These are phyloP conservation scores for Argyresthia goedartella DNA, from an alignment of 2,888 invertebrate genomes.

Conservation along the genomic window DNA sequence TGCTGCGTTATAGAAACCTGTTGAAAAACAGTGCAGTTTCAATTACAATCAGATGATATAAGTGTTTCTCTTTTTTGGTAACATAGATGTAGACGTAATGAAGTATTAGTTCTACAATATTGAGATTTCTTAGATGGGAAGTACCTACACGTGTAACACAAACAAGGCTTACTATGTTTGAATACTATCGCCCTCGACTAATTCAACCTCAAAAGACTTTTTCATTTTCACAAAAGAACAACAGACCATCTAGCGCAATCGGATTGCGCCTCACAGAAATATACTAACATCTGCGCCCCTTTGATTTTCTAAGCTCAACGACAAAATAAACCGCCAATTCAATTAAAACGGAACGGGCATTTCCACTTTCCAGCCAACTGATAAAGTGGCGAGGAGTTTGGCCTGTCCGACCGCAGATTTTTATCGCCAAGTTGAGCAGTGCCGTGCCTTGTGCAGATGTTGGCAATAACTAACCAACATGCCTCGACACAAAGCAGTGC, in stretches of 20 bases:
- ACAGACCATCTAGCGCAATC: neutral
- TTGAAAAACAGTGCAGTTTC: neutral
- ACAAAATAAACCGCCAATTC: neutral
- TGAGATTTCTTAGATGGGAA: too few relatives aligned
- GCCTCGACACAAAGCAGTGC: neutral
- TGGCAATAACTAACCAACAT: neutral
- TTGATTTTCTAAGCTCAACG: neutral
- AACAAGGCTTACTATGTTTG: too few relatives aligned
- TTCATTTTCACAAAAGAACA: neutral
- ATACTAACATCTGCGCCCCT: neutral
- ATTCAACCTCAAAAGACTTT: too few relatives aligned
- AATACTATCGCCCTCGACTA: too few relatives aligned
- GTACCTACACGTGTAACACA: too few relatives aligned
- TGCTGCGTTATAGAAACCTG: neutral
- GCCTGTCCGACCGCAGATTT: neutral
- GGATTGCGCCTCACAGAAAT: neutral
- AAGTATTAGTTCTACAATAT: too few relatives aligned
- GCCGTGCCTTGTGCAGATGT: neutral
- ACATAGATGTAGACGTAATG: too few relatives aligned
- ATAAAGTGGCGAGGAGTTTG: neutral
- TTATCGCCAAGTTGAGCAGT: neutral
- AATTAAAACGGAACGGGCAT: neutral
- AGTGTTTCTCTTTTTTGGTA: too few relatives aligned
- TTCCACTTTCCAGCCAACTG: neutral
- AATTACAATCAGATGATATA: too few relatives aligned